phyloP scores from a whole-genome alignment of 1,140 invertebrate species.

The Scaptomyza hsui region DNA sequence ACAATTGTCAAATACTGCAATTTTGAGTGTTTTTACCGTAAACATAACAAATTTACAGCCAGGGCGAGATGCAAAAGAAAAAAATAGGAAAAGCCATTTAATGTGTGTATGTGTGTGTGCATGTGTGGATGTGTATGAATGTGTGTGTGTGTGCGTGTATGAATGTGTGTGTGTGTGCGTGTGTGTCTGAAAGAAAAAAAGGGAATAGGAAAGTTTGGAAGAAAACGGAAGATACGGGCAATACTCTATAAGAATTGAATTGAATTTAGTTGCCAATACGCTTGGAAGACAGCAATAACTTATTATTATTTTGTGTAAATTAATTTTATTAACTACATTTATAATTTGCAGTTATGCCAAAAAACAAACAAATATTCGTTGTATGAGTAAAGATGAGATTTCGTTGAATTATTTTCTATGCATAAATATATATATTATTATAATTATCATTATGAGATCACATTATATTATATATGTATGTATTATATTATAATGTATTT shows the following conservation, averaged over 20 bases:
- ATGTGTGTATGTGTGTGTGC: not conserved
- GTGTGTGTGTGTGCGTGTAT: not conserved
- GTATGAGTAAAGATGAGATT: constrained; percentile 60
- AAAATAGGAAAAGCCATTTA: not conserved
- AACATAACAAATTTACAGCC: not conserved
- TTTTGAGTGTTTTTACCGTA: constrained; percentile 4
- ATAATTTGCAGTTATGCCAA: constrained; percentile 65
- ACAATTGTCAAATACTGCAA: not conserved
- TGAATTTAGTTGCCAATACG: constrained; percentile 56
- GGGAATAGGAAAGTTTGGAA: not conserved
- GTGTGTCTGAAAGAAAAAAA: not conserved
- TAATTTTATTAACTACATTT: constrained; percentile 77
- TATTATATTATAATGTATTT: constrained; percentile 23
- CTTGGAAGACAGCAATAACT: constrained; percentile 38
- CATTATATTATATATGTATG: constrained; percentile 30
- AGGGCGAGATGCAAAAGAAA: not conserved
- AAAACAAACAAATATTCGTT: constrained; percentile 45
- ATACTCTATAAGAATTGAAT: constrained; percentile 57
- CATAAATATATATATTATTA: constrained; percentile 42
- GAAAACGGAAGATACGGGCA: constrained; percentile 7
- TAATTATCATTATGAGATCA: constrained; percentile 28
- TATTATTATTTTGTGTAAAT: constrained; percentile 58
- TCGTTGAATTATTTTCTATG: constrained; percentile 51
- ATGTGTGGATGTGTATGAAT: not conserved
- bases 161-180: not conserved